Percentiles rank a stretch among this genome's conserved stretches.
These are phyloP conservation scores for Diacarnus erythraeanus DNA, from an alignment of 37 sponge, comb jelly and placozoan genomes.

Conservation along the genomic window DNA sequence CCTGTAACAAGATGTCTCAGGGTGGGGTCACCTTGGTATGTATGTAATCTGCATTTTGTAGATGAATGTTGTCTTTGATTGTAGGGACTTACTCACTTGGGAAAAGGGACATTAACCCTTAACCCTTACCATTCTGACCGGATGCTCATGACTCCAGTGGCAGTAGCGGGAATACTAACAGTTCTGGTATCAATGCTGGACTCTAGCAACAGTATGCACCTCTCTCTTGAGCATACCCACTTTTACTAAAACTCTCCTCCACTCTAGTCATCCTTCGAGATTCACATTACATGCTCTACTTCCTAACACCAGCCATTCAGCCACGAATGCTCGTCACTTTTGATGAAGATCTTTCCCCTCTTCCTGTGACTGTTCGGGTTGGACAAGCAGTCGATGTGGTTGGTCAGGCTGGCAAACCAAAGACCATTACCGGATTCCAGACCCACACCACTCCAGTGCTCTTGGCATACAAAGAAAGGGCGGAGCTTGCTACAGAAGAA, in stretches of 20 bases:
- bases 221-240: neutral
- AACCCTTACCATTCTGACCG: constrained; percentile 95
- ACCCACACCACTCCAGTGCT: constrained; percentile 96
- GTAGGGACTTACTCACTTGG: constrained; percentile 92
- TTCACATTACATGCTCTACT: constrained; percentile 89
- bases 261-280: constrained; percentile 59
- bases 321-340: constrained; percentile 97
- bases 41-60: neutral
- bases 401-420: constrained; percentile 92
- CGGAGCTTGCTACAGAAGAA: constrained; percentile 93
- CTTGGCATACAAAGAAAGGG: constrained; percentile 91
- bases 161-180: constrained; percentile 82
- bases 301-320: constrained; percentile 93
- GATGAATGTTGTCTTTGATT: neutral
- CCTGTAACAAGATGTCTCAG: no score
- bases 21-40: no score
- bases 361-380: constrained; percentile 92
- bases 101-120: constrained; percentile 96
- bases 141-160: constrained; percentile 81
- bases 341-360: constrained; percentile 76
- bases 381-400: constrained; percentile 98
- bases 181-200: constrained; percentile 82
- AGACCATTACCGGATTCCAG: constrained; percentile 94
- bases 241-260: neutral
- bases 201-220: constrained; percentile 71